Conservation (phyloP, 2,113 vertebrate species). For the Brachyhypopomus gauderio region DNA sequence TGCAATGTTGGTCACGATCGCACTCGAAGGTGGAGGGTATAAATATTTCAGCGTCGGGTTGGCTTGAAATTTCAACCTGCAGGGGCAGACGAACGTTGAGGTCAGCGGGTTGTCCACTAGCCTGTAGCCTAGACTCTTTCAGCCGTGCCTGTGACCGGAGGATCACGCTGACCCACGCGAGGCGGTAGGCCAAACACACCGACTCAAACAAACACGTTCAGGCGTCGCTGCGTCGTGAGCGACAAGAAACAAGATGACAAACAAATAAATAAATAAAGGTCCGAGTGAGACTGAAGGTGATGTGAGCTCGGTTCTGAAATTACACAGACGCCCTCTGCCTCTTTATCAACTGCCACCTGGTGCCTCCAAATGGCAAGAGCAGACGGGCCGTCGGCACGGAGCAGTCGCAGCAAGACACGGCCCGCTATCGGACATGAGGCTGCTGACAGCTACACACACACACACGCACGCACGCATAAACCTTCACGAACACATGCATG, state of each 20-base stretch:
- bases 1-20: constrained; percentile 89
- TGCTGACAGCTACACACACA: constrained; percentile 59
- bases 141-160: not conserved
- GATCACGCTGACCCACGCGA: not conserved
- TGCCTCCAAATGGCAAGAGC: constrained; percentile 59
- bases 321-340: constrained; percentile 55
- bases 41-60: constrained; percentile 94
- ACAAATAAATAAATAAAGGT: constrained; percentile 41
- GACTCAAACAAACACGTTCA: not conserved
- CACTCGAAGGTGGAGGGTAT: constrained; percentile 91
- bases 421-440: constrained; percentile 67
- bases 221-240: not conserved
- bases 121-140: too few relatives aligned
- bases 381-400: constrained; percentile 61
- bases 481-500: not conserved
- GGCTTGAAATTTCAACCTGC: constrained; percentile 88
- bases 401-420: constrained; percentile 31
- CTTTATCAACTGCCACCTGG: constrained; percentile 66
- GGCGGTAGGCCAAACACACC: not conserved
- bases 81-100: constrained; percentile 24
- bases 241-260: constrained; percentile 29
- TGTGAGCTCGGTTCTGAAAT: constrained; percentile 25
- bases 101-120: too few relatives aligned
- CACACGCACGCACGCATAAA: constrained; percentile 33
- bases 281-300: constrained; percentile 41